Conservation (phyloP, 2,888 invertebrate genomes). For the Iphiclides podalirius region DNA sequence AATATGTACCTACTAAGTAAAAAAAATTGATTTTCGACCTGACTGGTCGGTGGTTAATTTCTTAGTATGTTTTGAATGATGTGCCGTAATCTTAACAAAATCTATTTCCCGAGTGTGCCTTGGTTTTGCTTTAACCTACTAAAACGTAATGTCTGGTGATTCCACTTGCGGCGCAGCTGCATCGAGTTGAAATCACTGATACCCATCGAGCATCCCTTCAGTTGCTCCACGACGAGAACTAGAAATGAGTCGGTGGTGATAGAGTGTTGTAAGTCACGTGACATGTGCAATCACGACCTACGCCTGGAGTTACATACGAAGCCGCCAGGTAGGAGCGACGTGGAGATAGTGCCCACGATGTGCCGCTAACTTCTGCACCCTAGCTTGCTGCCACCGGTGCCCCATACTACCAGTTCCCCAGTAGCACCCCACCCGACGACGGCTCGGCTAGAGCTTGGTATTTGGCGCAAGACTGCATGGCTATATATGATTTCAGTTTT, state of each 20-base stretch:
- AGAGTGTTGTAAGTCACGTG: slow-evolving; percentile 87
- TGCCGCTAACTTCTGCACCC: slow-evolving; percentile 51
- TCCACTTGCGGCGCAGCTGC: slow-evolving; percentile 84
- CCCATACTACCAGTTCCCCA: slow-evolving; percentile 25
- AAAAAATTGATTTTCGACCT: slow-evolving; percentile 45
- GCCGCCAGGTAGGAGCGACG: slow-evolving; percentile 82
- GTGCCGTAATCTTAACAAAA: slow-evolving; percentile 67
- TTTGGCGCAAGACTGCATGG: slow-evolving; percentile 67
- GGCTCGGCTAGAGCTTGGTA: slow-evolving; percentile 46
- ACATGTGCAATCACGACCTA: slow-evolving; percentile 88
- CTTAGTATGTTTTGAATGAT: slow-evolving; percentile 71
- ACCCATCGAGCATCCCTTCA: slow-evolving; percentile 89
- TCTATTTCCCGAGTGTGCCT: slow-evolving; percentile 74
- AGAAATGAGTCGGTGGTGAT: slow-evolving; percentile 88
- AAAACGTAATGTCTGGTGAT: slow-evolving; percentile 77
- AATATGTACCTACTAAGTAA: slow-evolving; percentile 69
- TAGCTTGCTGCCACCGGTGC: slow-evolving; percentile 32
- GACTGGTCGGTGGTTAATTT: slow-evolving; percentile 34
- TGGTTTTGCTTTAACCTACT: slow-evolving; percentile 81
- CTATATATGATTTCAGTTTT: slow-evolving; percentile 43
- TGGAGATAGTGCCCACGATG: slow-evolving; percentile 49
- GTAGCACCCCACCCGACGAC: slow-evolving; percentile 25
- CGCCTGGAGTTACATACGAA: slow-evolving; percentile 83
- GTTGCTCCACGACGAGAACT: slow-evolving; percentile 88
- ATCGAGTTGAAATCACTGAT: slow-evolving; percentile 86